Percentiles rank a stretch among this genome's conserved stretches.
Evolutionary conservation across 2,113 vertebrate genomes (phyloP).

Genomic region (Nesoenas mayeri): DNA sequence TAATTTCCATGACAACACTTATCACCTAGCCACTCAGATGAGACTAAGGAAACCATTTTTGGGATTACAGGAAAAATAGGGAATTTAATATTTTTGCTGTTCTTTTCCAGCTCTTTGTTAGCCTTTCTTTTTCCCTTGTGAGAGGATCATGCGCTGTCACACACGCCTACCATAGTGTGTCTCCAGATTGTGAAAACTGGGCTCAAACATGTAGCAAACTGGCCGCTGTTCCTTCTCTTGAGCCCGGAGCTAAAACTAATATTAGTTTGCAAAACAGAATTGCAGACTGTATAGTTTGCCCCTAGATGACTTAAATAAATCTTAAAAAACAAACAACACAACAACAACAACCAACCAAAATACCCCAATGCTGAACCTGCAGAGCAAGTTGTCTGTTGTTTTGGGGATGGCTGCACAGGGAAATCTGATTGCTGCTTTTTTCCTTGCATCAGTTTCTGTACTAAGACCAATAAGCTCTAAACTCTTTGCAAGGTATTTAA

Average conservation of each 20-base stretch:
- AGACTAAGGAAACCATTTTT: neutral
- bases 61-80: neutral
- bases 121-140: neutral
- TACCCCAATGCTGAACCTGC: neutral
- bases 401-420: neutral
- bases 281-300: neutral
- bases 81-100: neutral
- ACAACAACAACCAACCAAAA: neutral
- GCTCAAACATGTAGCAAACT: neutral
- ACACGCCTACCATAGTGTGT: neutral
- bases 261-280: neutral
- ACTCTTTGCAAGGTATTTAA: neutral
- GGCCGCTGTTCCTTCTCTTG: neutral
- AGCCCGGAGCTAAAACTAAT: neutral
- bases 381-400: neutral
- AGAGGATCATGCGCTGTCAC: neutral
- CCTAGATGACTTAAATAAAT: neutral
- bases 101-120: neutral
- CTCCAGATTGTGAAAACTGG: neutral
- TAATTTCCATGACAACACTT: neutral
- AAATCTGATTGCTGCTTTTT: neutral
- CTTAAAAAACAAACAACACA: neutral
- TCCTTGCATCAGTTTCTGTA: neutral
- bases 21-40: neutral
- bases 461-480: neutral